Conservation (phyloP, 2,797 vertebrate species). For the Eutrigla gurnardus region DNA sequence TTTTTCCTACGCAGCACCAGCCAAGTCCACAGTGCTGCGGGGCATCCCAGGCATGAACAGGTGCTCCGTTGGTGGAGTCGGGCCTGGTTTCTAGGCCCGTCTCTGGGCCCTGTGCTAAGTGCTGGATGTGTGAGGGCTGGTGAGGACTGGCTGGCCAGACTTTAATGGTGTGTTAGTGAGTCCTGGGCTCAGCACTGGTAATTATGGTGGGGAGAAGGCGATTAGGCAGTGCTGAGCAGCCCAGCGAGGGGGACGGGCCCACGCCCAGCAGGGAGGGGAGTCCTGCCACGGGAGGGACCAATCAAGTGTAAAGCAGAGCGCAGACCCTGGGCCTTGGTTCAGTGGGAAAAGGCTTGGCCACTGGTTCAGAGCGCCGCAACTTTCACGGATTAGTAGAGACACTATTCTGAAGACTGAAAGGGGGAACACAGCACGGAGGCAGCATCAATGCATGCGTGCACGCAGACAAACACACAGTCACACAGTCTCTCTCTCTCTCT, state of each 20-base stretch:
- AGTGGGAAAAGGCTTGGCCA: conserved; percentile 97
- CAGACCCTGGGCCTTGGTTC: conserved; percentile 94
- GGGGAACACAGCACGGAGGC: conserved; percentile 97
- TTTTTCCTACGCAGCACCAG: conserved; percentile 58
- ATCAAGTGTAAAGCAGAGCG: conserved; percentile 98
- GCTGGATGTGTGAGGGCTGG: conserved; percentile 67
- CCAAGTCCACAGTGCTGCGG: conserved; percentile 77
- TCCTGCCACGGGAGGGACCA: conserved; percentile 94
- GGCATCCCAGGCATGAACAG: conserved; percentile 74
- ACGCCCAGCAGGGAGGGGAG: conserved; percentile 90
- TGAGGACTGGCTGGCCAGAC: conserved; percentile 70
- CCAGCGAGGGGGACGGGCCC: conserved; percentile 91
- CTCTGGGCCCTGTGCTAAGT: conserved; percentile 58
- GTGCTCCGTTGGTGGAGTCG: conserved; percentile 68
- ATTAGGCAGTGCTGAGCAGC: conserved; percentile 91
- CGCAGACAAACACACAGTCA: conserved; percentile 75
- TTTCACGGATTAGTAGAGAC: conserved; percentile 99
- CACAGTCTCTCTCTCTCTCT: conserved; percentile 49
- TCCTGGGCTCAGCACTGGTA: conserved; percentile 83
- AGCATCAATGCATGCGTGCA: conserved; percentile 93
- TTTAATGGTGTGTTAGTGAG: conserved; percentile 80
- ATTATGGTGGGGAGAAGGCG: conserved; percentile 94
- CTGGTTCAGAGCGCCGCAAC: conserved; percentile 97
- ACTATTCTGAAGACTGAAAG: conserved; percentile 97
- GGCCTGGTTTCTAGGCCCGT: conserved; percentile 62